Evolutionary conservation across 2,113 vertebrate genomes (phyloP).

Genomic region (Alethe castanea): DNA sequence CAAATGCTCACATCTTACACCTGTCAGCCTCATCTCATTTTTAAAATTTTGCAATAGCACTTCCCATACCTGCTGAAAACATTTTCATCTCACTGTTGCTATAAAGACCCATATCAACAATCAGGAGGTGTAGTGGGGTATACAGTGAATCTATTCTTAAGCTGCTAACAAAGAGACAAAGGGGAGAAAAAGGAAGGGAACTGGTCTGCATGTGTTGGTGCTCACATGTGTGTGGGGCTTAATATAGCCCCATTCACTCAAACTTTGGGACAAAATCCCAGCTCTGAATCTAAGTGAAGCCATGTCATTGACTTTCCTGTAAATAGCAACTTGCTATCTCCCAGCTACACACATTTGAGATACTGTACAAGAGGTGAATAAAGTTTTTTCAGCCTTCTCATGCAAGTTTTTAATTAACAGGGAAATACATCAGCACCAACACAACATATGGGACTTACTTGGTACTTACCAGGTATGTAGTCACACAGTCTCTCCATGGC

Average conservation of each 20-base stretch:
- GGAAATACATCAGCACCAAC: not conserved
- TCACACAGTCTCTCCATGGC: slow-evolving; percentile 71
- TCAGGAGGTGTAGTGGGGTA: not conserved
- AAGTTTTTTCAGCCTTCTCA: not conserved
- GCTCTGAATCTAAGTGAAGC: not conserved
- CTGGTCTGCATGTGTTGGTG: not conserved
- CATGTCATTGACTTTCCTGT: not conserved
- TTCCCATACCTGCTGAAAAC: not conserved
- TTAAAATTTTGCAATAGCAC: not conserved
- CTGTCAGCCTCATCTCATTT: not conserved
- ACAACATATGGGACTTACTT: not conserved
- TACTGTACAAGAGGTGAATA: not conserved
- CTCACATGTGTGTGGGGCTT: not conserved
- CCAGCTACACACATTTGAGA: not conserved
- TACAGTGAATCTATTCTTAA: not conserved
- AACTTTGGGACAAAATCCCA: not conserved
- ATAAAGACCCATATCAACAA: not conserved
- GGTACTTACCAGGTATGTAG: slow-evolving; percentile 74
- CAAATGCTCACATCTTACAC: not conserved
- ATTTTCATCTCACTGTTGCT: not conserved
- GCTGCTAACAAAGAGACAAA: not conserved
- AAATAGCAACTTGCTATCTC: not conserved
- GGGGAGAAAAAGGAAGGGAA: not conserved
- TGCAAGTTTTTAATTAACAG: not conserved
- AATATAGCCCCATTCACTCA: not conserved